phyloP scores from a whole-genome alignment of 1,140 invertebrate species.

The Heterodera schachtii region DNA sequence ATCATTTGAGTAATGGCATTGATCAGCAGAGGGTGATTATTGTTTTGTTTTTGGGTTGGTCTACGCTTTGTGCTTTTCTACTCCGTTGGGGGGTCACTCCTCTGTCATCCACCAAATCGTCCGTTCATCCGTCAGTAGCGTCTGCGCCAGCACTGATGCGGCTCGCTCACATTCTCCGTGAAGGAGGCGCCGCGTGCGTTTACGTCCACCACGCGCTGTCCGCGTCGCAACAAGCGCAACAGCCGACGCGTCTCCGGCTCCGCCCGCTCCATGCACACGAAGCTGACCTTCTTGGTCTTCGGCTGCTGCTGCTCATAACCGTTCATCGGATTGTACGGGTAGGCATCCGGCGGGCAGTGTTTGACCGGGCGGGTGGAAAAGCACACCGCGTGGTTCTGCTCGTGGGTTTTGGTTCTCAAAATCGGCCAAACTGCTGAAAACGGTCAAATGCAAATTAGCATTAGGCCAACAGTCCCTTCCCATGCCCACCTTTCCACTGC shows the following conservation, averaged over 20 bases:
- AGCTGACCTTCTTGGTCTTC: slow-evolving; percentile 16
- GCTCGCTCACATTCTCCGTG: neutral
- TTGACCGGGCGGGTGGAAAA: slow-evolving; percentile 48
- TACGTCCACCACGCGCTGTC: slow-evolving; percentile 7
- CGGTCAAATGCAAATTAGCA: neutral
- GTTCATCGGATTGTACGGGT: neutral
- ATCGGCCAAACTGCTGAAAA: slow-evolving; percentile 24
- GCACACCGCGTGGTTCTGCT: slow-evolving; percentile 47
- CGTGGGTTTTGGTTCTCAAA: slow-evolving; percentile 29
- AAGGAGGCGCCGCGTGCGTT: slow-evolving; percentile 8
- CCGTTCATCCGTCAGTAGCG: neutral
- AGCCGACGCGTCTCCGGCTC: slow-evolving; percentile 25
- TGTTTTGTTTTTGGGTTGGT: neutral
- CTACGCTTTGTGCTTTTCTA: neutral
- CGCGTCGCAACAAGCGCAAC: neutral
- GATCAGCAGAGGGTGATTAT: too few relatives aligned
- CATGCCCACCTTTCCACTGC: neutral
- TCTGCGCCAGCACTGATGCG: neutral
- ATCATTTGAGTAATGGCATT: too few relatives aligned
- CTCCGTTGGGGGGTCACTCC: neutral
- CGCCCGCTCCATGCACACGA: slow-evolving; percentile 14
- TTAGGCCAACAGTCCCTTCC: neutral
- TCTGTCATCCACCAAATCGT: neutral
- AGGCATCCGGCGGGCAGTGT: slow-evolving; percentile 39
- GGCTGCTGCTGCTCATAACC: neutral